Evolutionary conservation across 2,113 vertebrate species (phyloP), one percentile per base, ranked within the genome.

Genomic region (Xyliphius kryptos): DNA sequence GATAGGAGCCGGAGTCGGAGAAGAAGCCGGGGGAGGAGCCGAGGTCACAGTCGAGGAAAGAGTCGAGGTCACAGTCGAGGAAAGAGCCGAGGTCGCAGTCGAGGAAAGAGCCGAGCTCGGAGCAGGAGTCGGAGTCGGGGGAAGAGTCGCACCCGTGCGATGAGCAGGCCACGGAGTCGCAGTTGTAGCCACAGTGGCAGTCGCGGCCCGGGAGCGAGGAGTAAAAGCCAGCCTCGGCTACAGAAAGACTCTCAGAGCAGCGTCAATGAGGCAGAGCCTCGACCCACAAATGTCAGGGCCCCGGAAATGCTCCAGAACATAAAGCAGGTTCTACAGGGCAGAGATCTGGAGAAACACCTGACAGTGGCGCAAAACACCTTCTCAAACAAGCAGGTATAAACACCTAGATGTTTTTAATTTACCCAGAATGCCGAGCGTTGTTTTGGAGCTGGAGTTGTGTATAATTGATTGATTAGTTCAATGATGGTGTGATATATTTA

Each of bases 321-420:
- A 54, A 91, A 93, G 69, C 81, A 89, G 67, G 89, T 92, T 52
- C 89, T 94, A 63, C 86, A 86, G 61, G 94, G 82, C 70, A 91
- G 89, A 82, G 90, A 88, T 75, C 75, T 87, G 66, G 86, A 83
- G 14, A 78, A 90, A 59, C 77, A 86, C n/a, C 74, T 91, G 58
- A 83, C 86, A 17, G 82, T 90, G 80, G 90, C 94, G 49, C 97
- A 91, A 83, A 91, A 94, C 38, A 91, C 91, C 41, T n/a, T n/a
- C n/a, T 77, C 91, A 20, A 90, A 89, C 73, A 90, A 92, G 66
- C 84, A 95, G 80, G 81, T 90, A 71, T n/a, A n/a, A n/a, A n/a
- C n/a, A n/a, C n/a, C n/a, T n/a, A n/a, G n/a, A n/a, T n/a, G n/a
- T n/a, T n/a, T n/a, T n/a, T n/a, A n/a, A n/a, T n/a, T n/a, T n/a